Conservation (phyloP, 2,888 invertebrate genomes). For the Troides aeacus region DNA sequence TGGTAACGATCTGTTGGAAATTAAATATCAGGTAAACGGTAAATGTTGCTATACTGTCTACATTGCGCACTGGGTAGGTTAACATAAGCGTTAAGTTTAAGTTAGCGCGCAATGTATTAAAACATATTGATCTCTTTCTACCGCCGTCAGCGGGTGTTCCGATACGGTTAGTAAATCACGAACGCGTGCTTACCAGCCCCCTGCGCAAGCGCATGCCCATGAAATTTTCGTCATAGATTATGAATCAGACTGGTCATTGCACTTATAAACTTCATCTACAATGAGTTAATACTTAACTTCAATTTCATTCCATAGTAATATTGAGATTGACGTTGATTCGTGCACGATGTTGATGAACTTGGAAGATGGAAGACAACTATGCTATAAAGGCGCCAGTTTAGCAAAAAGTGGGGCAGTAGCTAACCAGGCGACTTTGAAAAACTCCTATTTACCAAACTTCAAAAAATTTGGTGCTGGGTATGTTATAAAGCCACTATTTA, state of each 20-base stretch:
- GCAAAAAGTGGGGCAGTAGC: too few species aligned
- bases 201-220: conserved; percentile 43
- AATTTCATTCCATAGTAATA: too few species aligned
- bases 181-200: conserved; percentile 49
- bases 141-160: conserved; percentile 43
- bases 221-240: conserved; percentile 27
- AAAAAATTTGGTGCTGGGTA: too few species aligned
- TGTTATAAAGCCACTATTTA: too few species aligned
- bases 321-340: too few species aligned
- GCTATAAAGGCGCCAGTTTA: too few species aligned
- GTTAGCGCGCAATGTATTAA: conserved; percentile 30
- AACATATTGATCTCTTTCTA: conserved; percentile 43
- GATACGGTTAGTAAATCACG: conserved; percentile 47
- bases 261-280: background rate
- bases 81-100: background rate
- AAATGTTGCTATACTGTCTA: background rate
- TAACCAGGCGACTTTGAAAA: too few species aligned
- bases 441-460: too few species aligned
- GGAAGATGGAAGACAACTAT: too few species aligned
- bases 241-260: background rate
- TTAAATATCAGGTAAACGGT: background rate
- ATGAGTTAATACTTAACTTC: too few species aligned
- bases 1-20: conserved; percentile 9
- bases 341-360: too few species aligned
- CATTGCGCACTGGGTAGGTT: conserved; percentile 11